phyloP scores from a whole-genome alignment of 2,888 invertebrate genomes.

The Drosophila fulvimacula region DNA sequence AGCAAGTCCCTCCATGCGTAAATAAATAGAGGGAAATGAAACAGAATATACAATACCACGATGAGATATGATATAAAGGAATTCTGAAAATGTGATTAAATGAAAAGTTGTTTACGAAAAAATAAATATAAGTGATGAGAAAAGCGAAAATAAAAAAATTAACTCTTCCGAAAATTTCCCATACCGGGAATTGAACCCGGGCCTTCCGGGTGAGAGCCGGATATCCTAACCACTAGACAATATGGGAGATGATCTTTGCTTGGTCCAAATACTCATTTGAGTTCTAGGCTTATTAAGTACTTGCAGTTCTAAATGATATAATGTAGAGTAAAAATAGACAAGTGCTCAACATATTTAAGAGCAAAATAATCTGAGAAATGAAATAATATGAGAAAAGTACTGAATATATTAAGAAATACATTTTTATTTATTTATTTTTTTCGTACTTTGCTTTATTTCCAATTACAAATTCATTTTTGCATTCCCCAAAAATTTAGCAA shows the following conservation, averaged over 20 bases:
- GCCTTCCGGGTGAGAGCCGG: conserved; percentile 86
- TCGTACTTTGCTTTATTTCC: not conserved
- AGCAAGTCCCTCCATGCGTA: conserved; percentile 11
- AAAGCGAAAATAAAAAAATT: not conserved
- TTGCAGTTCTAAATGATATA: too few relatives aligned
- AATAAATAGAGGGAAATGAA: conserved; percentile 6
- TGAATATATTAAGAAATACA: too few relatives aligned
- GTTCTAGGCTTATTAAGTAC: not conserved
- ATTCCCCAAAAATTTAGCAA: conserved; percentile 33
- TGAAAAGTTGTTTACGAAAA: not conserved
- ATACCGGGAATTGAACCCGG: conserved; percentile 96
- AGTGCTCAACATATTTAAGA: not conserved
- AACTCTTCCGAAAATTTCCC: conserved; percentile 85
- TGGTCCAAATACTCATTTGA: not conserved
- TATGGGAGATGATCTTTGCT: conserved; percentile 67
- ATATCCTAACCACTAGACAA: conserved; percentile 85
- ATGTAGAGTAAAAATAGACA: not conserved
- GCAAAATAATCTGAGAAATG: not conserved
- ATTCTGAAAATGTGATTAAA: not conserved
- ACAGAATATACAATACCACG: not conserved
- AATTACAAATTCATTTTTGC: not conserved
- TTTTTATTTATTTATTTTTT: too few relatives aligned
- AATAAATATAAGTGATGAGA: too few relatives aligned
- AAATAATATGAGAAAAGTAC: too few relatives aligned
- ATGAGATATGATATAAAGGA: not conserved